Conservation (phyloP, 2,888 invertebrate genomes). For the Drosophila ezoana region DNA sequence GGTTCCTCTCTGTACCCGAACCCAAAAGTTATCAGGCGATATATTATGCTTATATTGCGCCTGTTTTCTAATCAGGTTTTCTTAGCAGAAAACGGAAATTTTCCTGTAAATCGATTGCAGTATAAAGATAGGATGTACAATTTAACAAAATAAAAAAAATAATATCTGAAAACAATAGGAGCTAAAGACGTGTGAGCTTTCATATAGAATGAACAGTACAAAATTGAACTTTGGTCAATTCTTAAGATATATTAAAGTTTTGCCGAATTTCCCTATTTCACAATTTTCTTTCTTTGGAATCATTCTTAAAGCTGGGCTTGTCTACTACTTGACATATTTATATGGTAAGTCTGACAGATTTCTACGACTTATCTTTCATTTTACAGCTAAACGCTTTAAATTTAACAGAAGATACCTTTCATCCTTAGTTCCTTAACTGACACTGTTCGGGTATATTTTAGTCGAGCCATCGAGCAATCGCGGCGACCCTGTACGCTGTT, state of each 20-base stretch:
- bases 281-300: too few species aligned
- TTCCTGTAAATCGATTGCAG: neutral
- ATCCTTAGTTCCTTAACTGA: neutral
- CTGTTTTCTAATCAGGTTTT: conserved; percentile 5
- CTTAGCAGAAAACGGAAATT: neutral
- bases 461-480: conserved; percentile 10
- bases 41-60: conserved; percentile 10
- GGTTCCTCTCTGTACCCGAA: conserved; percentile 32
- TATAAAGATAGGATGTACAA: neutral
- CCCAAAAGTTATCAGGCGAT: conserved; percentile 19
- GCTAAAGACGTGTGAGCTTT: too few species aligned
- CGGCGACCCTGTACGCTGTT: neutral
- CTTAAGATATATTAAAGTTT: too few species aligned
- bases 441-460: conserved; percentile 26
- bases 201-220: too few species aligned
- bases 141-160: too few species aligned
- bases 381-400: neutral
- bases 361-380: too few species aligned
- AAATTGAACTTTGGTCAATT: too few species aligned
- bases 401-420: neutral
- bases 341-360: too few species aligned
- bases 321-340: too few species aligned
- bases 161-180: too few species aligned
- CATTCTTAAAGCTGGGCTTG: too few species aligned
- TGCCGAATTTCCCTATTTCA: too few species aligned